A percentile compares a stretch with the other conserved stretches of the same genome.
Conservation (phyloP, 2,113 vertebrate genomes). For the Rynchops niger region DNA sequence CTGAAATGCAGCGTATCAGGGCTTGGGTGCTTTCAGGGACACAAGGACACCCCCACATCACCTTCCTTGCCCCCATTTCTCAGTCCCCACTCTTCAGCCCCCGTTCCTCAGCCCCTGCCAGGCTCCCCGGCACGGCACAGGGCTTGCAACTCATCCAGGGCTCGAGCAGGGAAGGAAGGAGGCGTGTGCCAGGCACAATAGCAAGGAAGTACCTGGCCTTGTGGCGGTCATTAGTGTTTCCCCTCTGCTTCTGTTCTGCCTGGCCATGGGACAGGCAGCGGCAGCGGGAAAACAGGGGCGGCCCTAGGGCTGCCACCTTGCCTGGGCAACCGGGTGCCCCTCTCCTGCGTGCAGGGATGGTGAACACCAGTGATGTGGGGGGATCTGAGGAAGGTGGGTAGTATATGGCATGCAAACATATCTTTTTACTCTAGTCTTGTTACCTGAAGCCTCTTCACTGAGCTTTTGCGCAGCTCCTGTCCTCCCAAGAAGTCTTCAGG, state of each 20-base stretch:
- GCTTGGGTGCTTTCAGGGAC: not conserved
- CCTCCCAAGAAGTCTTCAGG: not conserved
- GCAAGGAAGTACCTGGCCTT: slow-evolving; percentile 33
- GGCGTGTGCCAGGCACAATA: not conserved
- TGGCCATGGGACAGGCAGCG: not conserved
- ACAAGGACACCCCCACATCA: not conserved
- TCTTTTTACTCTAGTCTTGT: not conserved
- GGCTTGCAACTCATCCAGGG: not conserved
- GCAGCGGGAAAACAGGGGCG: not conserved
- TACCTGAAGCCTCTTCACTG: not conserved
- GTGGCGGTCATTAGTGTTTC: not conserved
- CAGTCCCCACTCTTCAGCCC: not conserved
- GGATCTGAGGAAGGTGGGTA: not conserved
- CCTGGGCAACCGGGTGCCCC: not conserved
- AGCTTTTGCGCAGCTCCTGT: not conserved
- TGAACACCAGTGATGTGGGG: not conserved
- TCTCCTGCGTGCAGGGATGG: not conserved
- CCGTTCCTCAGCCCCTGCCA: not conserved
- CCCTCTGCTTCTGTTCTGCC: not conserved
- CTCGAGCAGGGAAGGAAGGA: not conserved
- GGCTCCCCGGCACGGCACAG: fast-evolving
- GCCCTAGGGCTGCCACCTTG: not conserved
- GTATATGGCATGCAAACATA: not conserved
- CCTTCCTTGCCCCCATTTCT: not conserved
- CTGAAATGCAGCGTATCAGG: not conserved